Conservation (phyloP, 1,140 invertebrate genomes). For the Bombyx mori region DNA sequence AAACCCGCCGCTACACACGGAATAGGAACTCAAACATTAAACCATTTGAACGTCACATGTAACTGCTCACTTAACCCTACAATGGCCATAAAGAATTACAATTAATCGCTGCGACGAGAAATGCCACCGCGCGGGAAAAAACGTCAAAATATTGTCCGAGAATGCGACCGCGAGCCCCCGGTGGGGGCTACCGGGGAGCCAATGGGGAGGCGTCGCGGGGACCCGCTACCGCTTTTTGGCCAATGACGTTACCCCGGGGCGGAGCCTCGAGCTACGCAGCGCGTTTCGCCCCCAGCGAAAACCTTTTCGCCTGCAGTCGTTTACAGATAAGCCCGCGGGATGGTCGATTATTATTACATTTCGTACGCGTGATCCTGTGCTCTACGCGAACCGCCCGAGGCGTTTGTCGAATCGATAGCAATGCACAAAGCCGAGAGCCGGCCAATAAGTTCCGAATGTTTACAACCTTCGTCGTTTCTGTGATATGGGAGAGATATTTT, state of each 20-base stretch:
- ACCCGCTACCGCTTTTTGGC: constrained; percentile 40
- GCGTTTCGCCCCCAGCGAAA: constrained; percentile 67
- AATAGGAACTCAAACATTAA: constrained; percentile 9
- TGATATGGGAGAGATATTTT: constrained; percentile 39
- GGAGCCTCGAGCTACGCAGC: constrained; percentile 55
- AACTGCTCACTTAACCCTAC: constrained; percentile 64
- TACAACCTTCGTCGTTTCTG: constrained; percentile 14
- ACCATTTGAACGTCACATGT: constrained; percentile 32
- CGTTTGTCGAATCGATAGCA: constrained; percentile 42
- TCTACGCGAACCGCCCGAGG: constrained; percentile 43
- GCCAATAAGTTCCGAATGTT: constrained; percentile 17
- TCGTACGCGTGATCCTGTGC: constrained; percentile 52
- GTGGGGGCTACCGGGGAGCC: constrained; percentile 31
- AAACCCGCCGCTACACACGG: background rate
- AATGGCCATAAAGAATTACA: constrained; percentile 63
- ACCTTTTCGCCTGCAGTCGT: constrained; percentile 69
- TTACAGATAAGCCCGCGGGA: constrained; percentile 67
- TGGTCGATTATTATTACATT: constrained; percentile 68
- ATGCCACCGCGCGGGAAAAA: constrained; percentile 58
- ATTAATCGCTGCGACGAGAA: constrained; percentile 60
- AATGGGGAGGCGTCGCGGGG: constrained; percentile 41
- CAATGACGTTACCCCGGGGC: constrained; percentile 58
- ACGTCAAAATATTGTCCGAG: constrained; percentile 61
- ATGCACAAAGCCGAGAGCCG: constrained; percentile 30
- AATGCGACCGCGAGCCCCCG: constrained; percentile 35